Evolutionary conservation across 2,888 invertebrate species (phyloP), one percentile per base, ranked within the genome.

Genomic region (Pammene aurita): DNA sequence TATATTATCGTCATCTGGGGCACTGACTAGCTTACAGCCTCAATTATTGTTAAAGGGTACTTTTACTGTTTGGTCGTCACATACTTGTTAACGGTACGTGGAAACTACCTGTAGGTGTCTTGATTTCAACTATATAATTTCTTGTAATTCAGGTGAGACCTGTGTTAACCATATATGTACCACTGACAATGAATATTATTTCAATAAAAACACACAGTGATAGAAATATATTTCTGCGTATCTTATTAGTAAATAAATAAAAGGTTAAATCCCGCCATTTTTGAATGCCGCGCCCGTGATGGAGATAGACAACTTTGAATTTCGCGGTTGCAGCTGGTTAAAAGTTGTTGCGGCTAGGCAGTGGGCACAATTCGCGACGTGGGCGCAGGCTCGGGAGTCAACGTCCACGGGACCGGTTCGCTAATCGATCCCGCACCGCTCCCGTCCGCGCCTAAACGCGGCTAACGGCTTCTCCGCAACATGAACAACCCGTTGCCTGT

Each of bases 381-480:
- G 83, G 84, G 84, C 82, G 81, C 84, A 82, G 70, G 48, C 83
- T 82, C 83, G 80, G 88, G 91, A 91, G 91, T 91, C 92, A 92
- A 92, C 83, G 92, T 82, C 84, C 58, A 44, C 78, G 77, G 75
- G 87, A 91, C 92, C 92, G 92, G 92, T 92, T 91, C 86, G 84
- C 87, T 92, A 90, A 92, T 92, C 90, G 90, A 85, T 90, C 89
- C 89, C 80, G 85, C 86, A 84, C 83, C 83, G 85, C 87, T 90
- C 88, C 91, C 85, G 90, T 87, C 89, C 82, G 84, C 88, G 82
- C 87, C 89, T 88, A 85, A 87, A 86, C 85, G 78, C 83, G 81
- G 83, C 86, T 90, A 92, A 92, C 92, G 92, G 92, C 88, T 86
- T 81, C 85, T 84, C 78, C 77, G 79, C 81, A 83, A 81, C 54